Percentiles rank a stretch among this genome's conserved stretches.
phyloP scores from a whole-genome alignment of 2,888 invertebrate genomes.

The Eurois occulta region DNA sequence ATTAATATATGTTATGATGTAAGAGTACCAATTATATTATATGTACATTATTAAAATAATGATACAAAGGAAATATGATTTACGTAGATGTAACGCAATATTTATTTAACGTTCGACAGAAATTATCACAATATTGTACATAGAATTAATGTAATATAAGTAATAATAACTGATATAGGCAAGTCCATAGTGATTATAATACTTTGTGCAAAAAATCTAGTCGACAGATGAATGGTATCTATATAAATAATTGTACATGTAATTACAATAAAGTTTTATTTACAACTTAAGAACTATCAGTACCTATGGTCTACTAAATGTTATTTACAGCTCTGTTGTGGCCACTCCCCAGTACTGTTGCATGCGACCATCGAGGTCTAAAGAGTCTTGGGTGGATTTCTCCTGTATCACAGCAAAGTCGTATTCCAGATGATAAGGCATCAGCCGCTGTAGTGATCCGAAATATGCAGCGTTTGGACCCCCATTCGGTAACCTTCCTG shows the following conservation, averaged over 20 bases:
- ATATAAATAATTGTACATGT: slow-evolving; percentile 83
- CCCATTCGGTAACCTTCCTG: slow-evolving; percentile 92
- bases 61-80: slow-evolving; percentile 65
- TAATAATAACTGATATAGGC: slow-evolving; percentile 77
- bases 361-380: slow-evolving; percentile 95
- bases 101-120: slow-evolving; percentile 75
- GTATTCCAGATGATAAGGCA: slow-evolving; percentile 95
- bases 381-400: slow-evolving; percentile 93
- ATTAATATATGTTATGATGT: slow-evolving; percentile 59
- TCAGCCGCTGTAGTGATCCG: slow-evolving; percentile 95
- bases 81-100: slow-evolving; percentile 69
- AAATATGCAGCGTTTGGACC: slow-evolving; percentile 97
- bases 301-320: slow-evolving; percentile 30
- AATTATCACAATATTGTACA: slow-evolving; percentile 83
- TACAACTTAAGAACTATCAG: slow-evolving; percentile 74
- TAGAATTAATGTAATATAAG: slow-evolving; percentile 64
- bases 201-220: slow-evolving; percentile 90
- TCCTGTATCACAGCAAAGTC: slow-evolving; percentile 96
- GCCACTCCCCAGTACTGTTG: slow-evolving; percentile 98
- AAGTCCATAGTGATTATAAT: slow-evolving; percentile 86
- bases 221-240: slow-evolving; percentile 88
- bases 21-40: slow-evolving; percentile 64
- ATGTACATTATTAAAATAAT: slow-evolving; percentile 66
- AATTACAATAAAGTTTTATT: slow-evolving; percentile 86
- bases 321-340: slow-evolving; percentile 94